These are phyloP conservation scores for Saguinus midas DNA, from an alignment of 2,113 vertebrate genomes.

Conservation along the genomic window DNA sequence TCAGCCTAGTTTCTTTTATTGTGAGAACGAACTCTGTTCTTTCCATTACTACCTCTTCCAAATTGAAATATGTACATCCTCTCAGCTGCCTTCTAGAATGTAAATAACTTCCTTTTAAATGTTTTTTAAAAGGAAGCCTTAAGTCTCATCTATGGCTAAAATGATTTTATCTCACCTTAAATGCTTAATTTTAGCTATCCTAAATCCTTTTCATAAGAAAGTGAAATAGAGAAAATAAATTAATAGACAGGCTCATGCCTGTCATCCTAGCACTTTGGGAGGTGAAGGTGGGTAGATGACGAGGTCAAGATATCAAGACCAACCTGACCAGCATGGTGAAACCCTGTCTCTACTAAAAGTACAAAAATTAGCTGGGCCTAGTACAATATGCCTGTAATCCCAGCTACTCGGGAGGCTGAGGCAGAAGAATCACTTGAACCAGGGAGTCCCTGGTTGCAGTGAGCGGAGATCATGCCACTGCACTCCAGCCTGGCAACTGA, in stretches of 20 bases:
- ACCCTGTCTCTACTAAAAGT: too few species aligned
- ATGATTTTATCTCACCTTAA: background rate
- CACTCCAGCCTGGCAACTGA: too few species aligned
- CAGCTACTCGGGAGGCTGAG: too few species aligned
- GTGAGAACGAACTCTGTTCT: background rate
- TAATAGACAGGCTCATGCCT: background rate
- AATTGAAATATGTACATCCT: background rate
- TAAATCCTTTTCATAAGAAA: constrained; percentile 19
- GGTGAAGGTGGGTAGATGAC: too few species aligned
- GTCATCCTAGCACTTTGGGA: too few species aligned
- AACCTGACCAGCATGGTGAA: too few species aligned
- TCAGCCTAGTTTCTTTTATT: background rate
- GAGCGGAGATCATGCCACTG: too few species aligned
- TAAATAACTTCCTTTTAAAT: background rate
- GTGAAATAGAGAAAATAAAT: background rate
- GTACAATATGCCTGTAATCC: too few species aligned
- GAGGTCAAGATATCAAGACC: too few species aligned
- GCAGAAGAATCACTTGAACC: too few species aligned
- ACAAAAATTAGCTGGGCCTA: too few species aligned
- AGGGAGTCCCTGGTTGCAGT: too few species aligned
- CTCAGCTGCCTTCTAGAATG: background rate
- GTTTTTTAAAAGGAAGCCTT: background rate
- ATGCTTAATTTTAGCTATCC: background rate
- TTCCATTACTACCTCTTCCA: background rate
- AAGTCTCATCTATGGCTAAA: background rate